Evolutionary conservation across 1,140 invertebrate species (phyloP), one percentile per base, ranked within the genome.

Genomic region (Gonioctena quinquepunctata): DNA sequence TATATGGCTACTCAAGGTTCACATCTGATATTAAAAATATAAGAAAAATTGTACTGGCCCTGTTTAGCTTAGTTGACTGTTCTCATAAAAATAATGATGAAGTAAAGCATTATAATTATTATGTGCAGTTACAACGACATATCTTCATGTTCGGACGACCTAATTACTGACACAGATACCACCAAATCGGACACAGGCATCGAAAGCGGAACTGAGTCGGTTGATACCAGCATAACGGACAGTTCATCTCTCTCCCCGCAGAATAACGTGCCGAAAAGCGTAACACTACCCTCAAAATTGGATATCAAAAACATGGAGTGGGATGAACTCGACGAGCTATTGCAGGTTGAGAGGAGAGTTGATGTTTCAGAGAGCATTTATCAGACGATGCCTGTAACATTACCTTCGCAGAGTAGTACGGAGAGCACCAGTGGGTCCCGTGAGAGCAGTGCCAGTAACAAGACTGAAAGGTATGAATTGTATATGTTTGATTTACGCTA

Each of bases 281-380:
- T 87, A 21, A 90, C 90, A 11, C 77, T 92, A 64, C 91, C 91
- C 19, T 87, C 89, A 67, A 92, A 92, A 78, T 79, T 92, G 59
- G 89, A 90, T 75, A 84, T 89, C 4, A 88, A 91, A 70, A 87
- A 87, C 57, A 83, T 88, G 74, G 83, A 91, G 76, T 90, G 90
- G 89, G 90, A 92, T 79, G 90, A 92, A 75, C 80, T 91, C 16
- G 90, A 91, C 79, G 89, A 92, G 70, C 76, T 92, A 5, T 80
- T 91, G 59, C 89, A 90, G 82, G 90, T 90, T 0, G 90, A 91
- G 77, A 84, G 89, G n/a, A 88, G 88, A 73, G 80, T 89, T 22
- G 88, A 89, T 66, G 87, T 90, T 48, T 85, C 85, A 61, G 87
- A 89, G 52, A 91, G 92, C 81, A 77, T 89, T 11, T 92, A 91